These are phyloP conservation scores for Myoxocephalus aenaeus DNA, from an alignment of 2,797 vertebrate species.

Conservation along the genomic window DNA sequence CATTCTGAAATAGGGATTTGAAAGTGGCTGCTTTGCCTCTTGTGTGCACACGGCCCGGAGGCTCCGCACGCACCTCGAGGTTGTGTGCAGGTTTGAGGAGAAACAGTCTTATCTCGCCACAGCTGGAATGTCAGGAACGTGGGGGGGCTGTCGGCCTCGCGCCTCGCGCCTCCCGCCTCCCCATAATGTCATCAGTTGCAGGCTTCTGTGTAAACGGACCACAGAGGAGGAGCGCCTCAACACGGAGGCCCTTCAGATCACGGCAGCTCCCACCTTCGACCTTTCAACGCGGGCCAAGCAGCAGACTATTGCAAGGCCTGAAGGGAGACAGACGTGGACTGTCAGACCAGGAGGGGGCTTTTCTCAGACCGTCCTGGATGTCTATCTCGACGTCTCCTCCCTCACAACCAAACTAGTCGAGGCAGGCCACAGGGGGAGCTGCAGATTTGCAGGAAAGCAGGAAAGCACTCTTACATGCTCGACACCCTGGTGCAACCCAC, in stretches of 20 bases:
- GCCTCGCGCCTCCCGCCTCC: slow-evolving; percentile 32
- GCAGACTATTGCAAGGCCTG: slow-evolving; percentile 33
- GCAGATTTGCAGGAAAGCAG: slow-evolving; percentile 49
- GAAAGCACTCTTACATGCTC: slow-evolving; percentile 5
- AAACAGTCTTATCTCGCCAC: slow-evolving; percentile 15
- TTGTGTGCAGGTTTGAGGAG: slow-evolving; percentile 18
- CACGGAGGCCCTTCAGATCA: slow-evolving; percentile 8
- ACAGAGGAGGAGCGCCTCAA: slow-evolving; percentile 22
- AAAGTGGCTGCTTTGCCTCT: too few relatives aligned
- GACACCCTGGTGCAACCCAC: slow-evolving; percentile 7
- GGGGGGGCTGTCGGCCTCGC: slow-evolving; percentile 32
- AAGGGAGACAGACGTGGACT: slow-evolving; percentile 25
- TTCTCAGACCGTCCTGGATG: background rate
- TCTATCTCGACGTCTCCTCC: slow-evolving; percentile 49
- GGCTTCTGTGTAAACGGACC: slow-evolving; percentile 27
- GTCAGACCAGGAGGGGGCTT: slow-evolving; percentile 24
- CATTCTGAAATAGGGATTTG: background rate
- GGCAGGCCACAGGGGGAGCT: slow-evolving; percentile 48
- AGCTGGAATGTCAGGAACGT: slow-evolving; percentile 64
- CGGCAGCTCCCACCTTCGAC: slow-evolving; percentile 38
- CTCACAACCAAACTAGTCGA: slow-evolving; percentile 64
- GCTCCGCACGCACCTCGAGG: slow-evolving; percentile 3
- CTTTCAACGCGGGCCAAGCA: slow-evolving; percentile 34
- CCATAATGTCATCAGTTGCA: slow-evolving; percentile 44
- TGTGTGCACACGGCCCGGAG: background rate